phyloP scores from a whole-genome alignment of 2,797 vertebrate species.

The Anas bahamensis region DNA sequence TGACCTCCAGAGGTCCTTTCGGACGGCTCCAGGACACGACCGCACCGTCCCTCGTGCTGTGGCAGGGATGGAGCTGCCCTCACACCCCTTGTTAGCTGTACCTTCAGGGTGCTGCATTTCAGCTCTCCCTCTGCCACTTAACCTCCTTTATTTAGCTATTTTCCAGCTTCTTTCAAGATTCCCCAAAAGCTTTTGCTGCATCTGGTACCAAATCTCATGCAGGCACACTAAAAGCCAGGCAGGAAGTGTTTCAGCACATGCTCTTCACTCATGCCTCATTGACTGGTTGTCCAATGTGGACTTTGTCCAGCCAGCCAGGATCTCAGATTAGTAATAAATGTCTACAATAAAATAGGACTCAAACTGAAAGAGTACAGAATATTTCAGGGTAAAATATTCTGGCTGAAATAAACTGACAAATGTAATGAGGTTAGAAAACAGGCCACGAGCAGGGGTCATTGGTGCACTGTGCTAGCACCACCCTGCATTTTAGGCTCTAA shows the following conservation, averaged over 20 bases:
- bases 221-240: neutral
- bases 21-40: too few relatives aligned
- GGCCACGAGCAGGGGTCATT: neutral
- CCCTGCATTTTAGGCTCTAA: neutral
- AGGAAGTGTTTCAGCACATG: neutral
- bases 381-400: neutral
- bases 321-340: conserved; percentile 2
- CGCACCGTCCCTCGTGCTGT: neutral
- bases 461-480: neutral
- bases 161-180: neutral
- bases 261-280: neutral
- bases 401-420: neutral
- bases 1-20: too few relatives aligned
- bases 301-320: neutral
- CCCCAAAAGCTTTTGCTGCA: neutral
- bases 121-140: neutral
- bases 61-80: neutral
- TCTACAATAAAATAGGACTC: neutral
- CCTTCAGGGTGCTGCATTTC: neutral
- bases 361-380: neutral
- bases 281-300: neutral
- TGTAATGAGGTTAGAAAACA: neutral
- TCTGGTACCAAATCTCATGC: neutral
- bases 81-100: neutral
- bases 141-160: neutral